Conservation (phyloP, 2,888 invertebrate species). For the Cephus pygmeus region DNA sequence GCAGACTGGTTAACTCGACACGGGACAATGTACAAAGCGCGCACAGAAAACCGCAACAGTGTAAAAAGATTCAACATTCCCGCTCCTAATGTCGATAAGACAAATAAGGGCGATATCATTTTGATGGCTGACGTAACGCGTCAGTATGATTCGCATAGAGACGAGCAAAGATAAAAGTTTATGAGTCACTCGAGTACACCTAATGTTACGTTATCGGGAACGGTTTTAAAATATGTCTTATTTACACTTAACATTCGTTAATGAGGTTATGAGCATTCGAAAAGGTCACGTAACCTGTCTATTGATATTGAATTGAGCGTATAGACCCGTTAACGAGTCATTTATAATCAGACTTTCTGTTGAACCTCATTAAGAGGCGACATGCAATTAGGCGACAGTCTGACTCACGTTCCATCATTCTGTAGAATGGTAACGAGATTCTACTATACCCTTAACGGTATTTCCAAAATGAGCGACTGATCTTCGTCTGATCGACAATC, state of each 20-base stretch:
- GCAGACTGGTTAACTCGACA: background rate
- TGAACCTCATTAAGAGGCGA: background rate
- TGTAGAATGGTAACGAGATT: background rate
- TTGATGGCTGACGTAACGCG: background rate
- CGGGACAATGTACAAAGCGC: background rate
- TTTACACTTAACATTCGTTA: background rate
- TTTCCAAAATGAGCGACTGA: background rate
- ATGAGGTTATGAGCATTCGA: background rate
- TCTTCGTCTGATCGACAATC: background rate
- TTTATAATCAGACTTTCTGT: background rate
- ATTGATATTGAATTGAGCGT: background rate
- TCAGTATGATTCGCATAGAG: background rate
- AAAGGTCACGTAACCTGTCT: background rate
- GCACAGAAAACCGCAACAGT: background rate
- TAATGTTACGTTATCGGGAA: background rate
- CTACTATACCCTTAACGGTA: background rate
- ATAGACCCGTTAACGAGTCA: background rate
- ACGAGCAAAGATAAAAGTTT: background rate
- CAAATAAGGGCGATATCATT: background rate
- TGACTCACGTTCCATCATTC: background rate
- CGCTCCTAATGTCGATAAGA: background rate
- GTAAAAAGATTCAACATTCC: background rate
- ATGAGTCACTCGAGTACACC: background rate
- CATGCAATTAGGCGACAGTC: background rate
- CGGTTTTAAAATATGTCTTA: background rate